Evolutionary conservation across 2,113 vertebrate species (phyloP), one percentile per base, ranked within the genome.

Genomic region (Hymenochirus boettgeri): DNA sequence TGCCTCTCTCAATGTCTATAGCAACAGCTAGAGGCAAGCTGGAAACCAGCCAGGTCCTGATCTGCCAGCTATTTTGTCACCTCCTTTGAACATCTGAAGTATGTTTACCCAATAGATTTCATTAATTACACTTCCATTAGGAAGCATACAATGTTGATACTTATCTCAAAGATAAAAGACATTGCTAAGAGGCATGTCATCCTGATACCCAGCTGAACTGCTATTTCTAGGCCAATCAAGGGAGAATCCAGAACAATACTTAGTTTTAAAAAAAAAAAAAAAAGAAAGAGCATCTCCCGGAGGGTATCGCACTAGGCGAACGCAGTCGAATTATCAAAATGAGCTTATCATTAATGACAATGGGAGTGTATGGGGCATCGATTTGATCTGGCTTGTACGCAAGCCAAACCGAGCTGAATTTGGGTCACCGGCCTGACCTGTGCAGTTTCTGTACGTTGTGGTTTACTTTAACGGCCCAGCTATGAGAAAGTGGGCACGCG

Each of bases 41-140:
- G 89, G 89, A 90, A 87, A 88, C 76, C 83, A 83, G 86, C 85
- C 85, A 89, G 81, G 81, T 88, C 84, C 85, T 83, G 83, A 82
- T n/a, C 85, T 87, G 84, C 85, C 89, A 89, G 89, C 87, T 85
- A 88, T 83, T 79, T 88, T 89, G 86, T 87, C 79, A 86, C 87
- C 84, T 87, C 83, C 89, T 93, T 94, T 94, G 89, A 95, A 93
- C 90, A 88, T 80, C 75, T 84, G 82, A 87, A 85, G 86, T 91
- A 86, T 92, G 91, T 93, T 93, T 95, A 93, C 86, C 88, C 87
- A 86, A 91, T 90, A 92, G 85, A 90, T 92, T 95, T 94, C 88
- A 96, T 94, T 93, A 92, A 97, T 93, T 90, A 96, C 89, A 88
- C 89, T 86, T 90, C 88, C 80, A 89, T 92, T 91, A 87, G 83